Evolutionary conservation across 2,888 invertebrate genomes (phyloP), one percentile per base, ranked within the genome.

Genomic region (Drosophila mulleri): DNA sequence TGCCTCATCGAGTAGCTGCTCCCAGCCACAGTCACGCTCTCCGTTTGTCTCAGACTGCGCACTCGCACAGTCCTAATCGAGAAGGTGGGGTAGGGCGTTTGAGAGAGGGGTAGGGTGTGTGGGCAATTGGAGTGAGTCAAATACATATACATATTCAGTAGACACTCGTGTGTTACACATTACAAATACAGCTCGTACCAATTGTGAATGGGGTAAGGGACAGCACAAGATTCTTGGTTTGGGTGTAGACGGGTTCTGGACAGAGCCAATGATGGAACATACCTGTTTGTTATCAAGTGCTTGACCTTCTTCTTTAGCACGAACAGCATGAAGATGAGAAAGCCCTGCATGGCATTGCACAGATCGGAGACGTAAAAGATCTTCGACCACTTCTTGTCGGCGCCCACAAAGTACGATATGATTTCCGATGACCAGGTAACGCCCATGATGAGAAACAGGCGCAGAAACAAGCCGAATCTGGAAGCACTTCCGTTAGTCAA

Each of bases 401-500:
- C 60, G 68, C 94, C 94, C 2, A 94, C 94, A 23, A 95, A 94
- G 94, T 96, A 96, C 47, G 97, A 96, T 67, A 97, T 93, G 56
- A 97, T 94, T 91, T 97, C 97, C 93, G 96, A 95, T 0, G 95
- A 94, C 97, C 97, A 97, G 89, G 96, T 97, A 20, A 97, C 95
- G 0, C 97, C 97, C 97, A 97, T 97, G 32, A 97, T 96, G 81
- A 97, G 94, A 91, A 97, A 96, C 42, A 97, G 93, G 89, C 97
- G 97, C 83, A 97, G 88, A 91, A 97, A 97, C 4, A 97, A 93
- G 35, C 95, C 95, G 91, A 96, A 97, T 92, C 97, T 97, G 23
- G 41, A 12, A 23, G 29, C 41, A 42, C 9, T 29, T 2, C 29
- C 23, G 48, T 50, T 64, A 32, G 62, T 58, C 16, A 11, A 5